Base-by-base conservation (phyloP, 1,140 invertebrate species). In the Temnothorax curvispinosus region DNA sequence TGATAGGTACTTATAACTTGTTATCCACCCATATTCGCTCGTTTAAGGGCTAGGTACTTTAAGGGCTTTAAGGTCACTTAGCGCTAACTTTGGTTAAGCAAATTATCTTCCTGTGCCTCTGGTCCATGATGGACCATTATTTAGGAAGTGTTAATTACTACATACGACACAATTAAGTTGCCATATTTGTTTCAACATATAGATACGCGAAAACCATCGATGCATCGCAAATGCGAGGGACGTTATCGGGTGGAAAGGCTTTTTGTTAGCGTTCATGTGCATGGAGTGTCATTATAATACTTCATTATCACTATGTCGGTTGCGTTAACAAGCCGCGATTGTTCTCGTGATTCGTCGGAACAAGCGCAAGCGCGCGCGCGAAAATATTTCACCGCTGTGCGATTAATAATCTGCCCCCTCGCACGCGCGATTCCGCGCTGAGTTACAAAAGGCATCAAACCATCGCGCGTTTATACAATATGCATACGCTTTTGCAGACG, bases 251-350 rank as follows among this genome's bases (percentile, higher is more conserved):
- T 9, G 64, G 35, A 67, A n/a, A 18, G 44, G 27, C 54, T 75
- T 75, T 84, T 84, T 74, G 54, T 75, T 50, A 13, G 41, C 27
- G 54, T 27, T 41, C 18, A 21, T n/a, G 47, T 56, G 21, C 54
- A 56, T 60, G n/a, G 41, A 72, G 69, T 62, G 80, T 84, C 80
- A 75, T 84, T 84, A 84, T 84, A 84, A 84, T 75, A 84, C 80
- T 84, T 84, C 69, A 84, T 84, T 84, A 82, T 58, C 67, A 32
- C 67, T 38, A 72, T 74, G 69, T 74, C 35, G 80, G 80, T 75
- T 60, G 80, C 80, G 69, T 84, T 84, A 84, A 84, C 80, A 84
- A 84, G 80, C 80, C 80, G 41, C 80, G 80, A 84, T 84, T 84
- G 80, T 84, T 84, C 80, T 84, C 52, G 54, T 69, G 69, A 84